These are phyloP conservation scores for Amazona finschi DNA, from an alignment of 2,797 vertebrate genomes.

Conservation along the genomic window DNA sequence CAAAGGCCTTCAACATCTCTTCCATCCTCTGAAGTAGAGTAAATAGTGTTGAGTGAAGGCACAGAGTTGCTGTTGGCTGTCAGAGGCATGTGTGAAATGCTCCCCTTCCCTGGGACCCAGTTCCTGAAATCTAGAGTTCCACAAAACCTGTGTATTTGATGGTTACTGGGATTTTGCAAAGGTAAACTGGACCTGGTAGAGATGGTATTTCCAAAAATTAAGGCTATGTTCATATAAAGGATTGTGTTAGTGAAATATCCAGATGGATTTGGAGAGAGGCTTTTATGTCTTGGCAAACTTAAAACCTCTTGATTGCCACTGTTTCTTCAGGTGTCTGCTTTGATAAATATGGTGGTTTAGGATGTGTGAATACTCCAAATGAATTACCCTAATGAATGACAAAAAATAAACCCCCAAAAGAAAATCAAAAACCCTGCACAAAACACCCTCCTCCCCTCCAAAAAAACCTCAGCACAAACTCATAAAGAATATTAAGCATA, in stretches of 20 bases:
- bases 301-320: background rate
- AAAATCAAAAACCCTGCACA: background rate
- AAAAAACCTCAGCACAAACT: background rate
- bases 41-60: background rate
- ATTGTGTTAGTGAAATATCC: background rate
- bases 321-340: background rate
- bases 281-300: background rate
- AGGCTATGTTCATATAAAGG: background rate
- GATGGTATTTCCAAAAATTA: background rate
- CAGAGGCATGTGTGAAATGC: background rate
- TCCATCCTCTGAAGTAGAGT: background rate
- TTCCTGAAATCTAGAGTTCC: background rate
- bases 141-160: background rate
- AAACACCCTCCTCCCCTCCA: rapidly evolving
- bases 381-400: background rate
- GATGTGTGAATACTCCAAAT: background rate
- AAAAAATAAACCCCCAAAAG: background rate
- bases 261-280: background rate
- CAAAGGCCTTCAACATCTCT: background rate
- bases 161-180: background rate
- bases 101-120: background rate
- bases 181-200: background rate
- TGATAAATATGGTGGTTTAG: background rate
- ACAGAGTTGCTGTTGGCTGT: background rate
- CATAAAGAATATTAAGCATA: background rate